Evolutionary conservation across 1,140 invertebrate genomes (phyloP).

Genomic region (Caenorhabditis briggsae): DNA sequence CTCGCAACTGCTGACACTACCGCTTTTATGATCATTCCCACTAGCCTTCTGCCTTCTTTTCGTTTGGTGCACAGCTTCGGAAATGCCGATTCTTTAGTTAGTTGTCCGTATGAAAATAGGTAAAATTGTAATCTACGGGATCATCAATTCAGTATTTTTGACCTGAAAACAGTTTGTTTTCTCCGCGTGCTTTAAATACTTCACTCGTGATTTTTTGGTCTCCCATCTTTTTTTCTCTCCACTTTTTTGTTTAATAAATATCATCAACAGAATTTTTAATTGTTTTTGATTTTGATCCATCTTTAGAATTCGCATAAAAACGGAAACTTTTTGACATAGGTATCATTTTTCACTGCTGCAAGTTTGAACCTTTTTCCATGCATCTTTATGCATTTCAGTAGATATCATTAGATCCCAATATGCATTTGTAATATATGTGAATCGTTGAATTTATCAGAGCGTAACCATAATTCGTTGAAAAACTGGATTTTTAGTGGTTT

Average conservation of each 20-base stretch:
- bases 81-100: too few relatives aligned
- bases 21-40: constrained; percentile 35
- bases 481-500: too few relatives aligned
- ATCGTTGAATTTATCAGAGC: constrained; percentile 7
- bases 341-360: too few relatives aligned
- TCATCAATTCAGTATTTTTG: too few relatives aligned
- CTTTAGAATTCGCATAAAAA: not conserved
- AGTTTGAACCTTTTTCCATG: not conserved
- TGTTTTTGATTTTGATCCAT: not conserved
- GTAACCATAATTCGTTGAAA: not conserved
- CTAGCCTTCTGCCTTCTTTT: not conserved
- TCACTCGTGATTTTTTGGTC: constrained; percentile 8
- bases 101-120: too few relatives aligned
- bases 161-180: not conserved
- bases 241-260: not conserved
- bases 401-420: not conserved
- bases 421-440: not conserved
- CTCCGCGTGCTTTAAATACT: not conserved
- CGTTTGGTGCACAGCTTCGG: too few relatives aligned
- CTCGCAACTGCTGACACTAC: not conserved
- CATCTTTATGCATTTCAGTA: too few relatives aligned
- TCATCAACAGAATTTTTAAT: not conserved
- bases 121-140: too few relatives aligned
- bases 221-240: not conserved
- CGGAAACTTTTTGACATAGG: not conserved